Percentiles rank a stretch among this genome's conserved stretches.
These are phyloP conservation scores for Tribolium freemani DNA, from an alignment of 2,888 invertebrate species.

Conservation along the genomic window DNA sequence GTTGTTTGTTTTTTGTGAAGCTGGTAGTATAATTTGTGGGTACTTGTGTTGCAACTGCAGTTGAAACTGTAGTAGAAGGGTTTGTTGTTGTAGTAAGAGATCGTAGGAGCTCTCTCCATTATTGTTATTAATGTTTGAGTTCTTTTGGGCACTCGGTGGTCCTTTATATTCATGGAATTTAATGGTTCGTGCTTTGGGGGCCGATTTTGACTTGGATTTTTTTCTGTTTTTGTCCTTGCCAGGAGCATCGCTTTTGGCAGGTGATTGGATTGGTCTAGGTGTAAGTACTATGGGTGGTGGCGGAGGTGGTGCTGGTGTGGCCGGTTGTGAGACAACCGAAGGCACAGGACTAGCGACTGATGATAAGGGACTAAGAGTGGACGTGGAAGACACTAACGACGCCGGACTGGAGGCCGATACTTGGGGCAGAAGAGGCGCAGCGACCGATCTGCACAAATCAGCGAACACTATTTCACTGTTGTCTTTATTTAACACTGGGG, in stretches of 20 bases:
- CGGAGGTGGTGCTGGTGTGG: conserved; percentile 71
- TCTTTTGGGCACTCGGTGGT: conserved; percentile 87
- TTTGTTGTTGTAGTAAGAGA: conserved; percentile 93
- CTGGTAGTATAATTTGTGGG: conserved; percentile 86
- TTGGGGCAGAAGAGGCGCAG: conserved; percentile 69
- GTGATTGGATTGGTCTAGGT: conserved; percentile 68
- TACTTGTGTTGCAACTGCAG: conserved; percentile 87
- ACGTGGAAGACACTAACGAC: conserved; percentile 74
- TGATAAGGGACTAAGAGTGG: conserved; percentile 78
- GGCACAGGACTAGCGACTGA: conserved; percentile 75
- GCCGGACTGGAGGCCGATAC: conserved; percentile 63
- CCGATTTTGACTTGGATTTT: conserved; percentile 85
- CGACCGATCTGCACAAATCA: conserved; percentile 74
- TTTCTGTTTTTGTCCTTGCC: conserved; percentile 87
- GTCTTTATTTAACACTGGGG: conserved; percentile 62
- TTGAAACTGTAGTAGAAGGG: conserved; percentile 90
- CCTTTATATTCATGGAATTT: conserved; percentile 98
- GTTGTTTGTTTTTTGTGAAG: conserved; percentile 74
- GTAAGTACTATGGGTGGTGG: conserved; percentile 71
- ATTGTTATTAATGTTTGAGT: conserved; percentile 71
- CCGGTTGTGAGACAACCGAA: conserved; percentile 67
- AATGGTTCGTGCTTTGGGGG: conserved; percentile 88
- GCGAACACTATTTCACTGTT: conserved; percentile 69
- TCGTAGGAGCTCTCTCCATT: conserved; percentile 89
- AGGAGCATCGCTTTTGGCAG: conserved; percentile 69